These are phyloP conservation scores for Epiblema foenella DNA, from an alignment of 2,888 invertebrate species.

Conservation along the genomic window DNA sequence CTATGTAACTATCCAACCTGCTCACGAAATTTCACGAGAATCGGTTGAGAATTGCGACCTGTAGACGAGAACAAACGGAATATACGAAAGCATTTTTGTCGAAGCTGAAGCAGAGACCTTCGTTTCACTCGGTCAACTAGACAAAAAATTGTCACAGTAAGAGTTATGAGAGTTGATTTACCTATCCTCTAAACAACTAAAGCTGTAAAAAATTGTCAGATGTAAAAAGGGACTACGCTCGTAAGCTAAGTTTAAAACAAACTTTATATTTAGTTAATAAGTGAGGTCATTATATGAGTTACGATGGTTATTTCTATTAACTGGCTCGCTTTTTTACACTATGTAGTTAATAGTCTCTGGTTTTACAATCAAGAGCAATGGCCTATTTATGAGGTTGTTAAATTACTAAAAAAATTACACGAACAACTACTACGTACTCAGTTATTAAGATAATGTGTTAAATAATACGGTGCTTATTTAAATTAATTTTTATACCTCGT, in stretches of 20 bases:
- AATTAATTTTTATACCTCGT: not conserved
- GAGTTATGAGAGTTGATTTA: not conserved
- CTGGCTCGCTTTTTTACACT: conserved; percentile 54
- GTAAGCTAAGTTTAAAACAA: conserved; percentile 15
- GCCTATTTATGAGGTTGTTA: conserved; percentile 63
- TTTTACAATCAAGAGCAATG: conserved; percentile 66
- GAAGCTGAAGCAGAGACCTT: too few species aligned
- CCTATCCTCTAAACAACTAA: not conserved
- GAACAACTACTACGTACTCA: not conserved
- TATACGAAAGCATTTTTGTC: too few species aligned
- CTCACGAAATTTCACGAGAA: too few species aligned
- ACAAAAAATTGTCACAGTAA: too few species aligned
- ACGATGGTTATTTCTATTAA: conserved; percentile 56
- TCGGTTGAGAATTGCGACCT: too few species aligned
- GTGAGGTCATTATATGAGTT: conserved; percentile 70
- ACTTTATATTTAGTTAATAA: conserved; percentile 41
- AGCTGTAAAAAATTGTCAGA: too few species aligned
- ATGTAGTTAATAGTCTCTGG: conserved; percentile 56
- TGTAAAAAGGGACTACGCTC: not conserved
- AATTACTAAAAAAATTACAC: conserved; percentile 47
- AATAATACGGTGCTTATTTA: not conserved
- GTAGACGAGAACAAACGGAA: too few species aligned
- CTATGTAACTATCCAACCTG: too few species aligned
- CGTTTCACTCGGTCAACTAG: too few species aligned
- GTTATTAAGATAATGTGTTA: conserved; percentile 14